Evolutionary conservation across 2,797 vertebrate species (phyloP).

Genomic region (Cichlasoma orientale): DNA sequence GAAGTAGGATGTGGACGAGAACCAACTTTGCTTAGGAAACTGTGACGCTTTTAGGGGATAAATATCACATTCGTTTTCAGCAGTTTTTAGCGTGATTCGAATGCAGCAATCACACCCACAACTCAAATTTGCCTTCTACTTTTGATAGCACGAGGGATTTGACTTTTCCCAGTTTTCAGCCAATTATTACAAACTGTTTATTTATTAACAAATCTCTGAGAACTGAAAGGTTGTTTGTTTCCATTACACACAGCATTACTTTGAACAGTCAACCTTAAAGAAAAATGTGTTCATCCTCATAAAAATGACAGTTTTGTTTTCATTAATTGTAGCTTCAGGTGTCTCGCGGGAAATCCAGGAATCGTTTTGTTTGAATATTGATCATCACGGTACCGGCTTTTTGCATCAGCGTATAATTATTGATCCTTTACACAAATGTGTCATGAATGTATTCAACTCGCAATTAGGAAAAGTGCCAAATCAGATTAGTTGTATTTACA

Average conservation of each 20-base stretch:
- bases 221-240: background rate
- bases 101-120: background rate
- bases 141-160: background rate
- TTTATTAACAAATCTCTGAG: background rate
- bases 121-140: background rate
- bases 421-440: slow-evolving; percentile 38
- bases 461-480: slow-evolving; percentile 54
- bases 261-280: background rate
- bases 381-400: slow-evolving; percentile 20
- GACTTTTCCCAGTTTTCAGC: background rate
- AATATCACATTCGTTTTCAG: background rate
- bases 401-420: slow-evolving; percentile 33
- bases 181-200: background rate
- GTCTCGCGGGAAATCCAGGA: background rate
- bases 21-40: background rate
- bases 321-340: slow-evolving; percentile 10
- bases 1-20: background rate
- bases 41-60: background rate
- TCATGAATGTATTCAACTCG: slow-evolving; percentile 49
- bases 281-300: slow-evolving; percentile 7
- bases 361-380: slow-evolving; percentile 5
- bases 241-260: background rate
- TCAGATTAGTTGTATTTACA: slow-evolving; percentile 66
- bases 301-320: background rate
- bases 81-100: background rate